Evolutionary conservation across 2,888 invertebrate genomes (phyloP).

Genomic region (Himalopsyche kuldschensis): DNA sequence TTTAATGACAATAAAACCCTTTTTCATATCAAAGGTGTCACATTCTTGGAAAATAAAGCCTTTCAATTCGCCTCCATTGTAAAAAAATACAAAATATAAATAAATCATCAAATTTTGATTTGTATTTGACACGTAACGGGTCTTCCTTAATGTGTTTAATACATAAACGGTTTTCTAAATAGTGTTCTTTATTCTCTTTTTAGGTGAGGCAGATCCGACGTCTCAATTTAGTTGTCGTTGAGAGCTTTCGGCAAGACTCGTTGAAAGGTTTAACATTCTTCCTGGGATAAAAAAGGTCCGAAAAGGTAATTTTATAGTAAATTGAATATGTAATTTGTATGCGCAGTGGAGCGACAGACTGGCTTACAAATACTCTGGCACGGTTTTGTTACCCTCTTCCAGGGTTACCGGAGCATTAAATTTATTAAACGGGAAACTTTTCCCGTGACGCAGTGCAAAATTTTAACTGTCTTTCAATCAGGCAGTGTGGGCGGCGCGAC

Average conservation of each 20-base stretch:
- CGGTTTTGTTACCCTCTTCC: neutral
- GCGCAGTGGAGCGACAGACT: neutral
- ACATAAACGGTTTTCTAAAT: neutral
- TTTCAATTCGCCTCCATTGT: too few species aligned
- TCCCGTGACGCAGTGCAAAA: neutral
- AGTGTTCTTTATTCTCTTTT: neutral
- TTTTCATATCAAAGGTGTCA: too few species aligned
- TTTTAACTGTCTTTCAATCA: too few species aligned
- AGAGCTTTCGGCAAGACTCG: neutral
- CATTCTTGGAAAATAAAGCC: too few species aligned
- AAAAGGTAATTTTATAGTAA: constrained; percentile 1
- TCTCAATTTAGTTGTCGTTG: neutral
- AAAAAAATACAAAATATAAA: too few species aligned
- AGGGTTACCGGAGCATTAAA: neutral
- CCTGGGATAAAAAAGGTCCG: neutral
- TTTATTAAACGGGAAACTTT: neutral
- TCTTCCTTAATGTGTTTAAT: neutral
- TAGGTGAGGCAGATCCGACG: neutral
- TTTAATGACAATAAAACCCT: too few species aligned
- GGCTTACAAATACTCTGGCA: neutral
- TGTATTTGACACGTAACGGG: neutral
- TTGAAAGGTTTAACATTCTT: neutral
- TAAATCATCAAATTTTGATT: too few species aligned
- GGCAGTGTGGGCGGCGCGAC: too few species aligned
- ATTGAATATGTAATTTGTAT: constrained; percentile 1